Base-by-base conservation (phyloP, 2,888 invertebrate species). In the Noctua pronuba region DNA sequence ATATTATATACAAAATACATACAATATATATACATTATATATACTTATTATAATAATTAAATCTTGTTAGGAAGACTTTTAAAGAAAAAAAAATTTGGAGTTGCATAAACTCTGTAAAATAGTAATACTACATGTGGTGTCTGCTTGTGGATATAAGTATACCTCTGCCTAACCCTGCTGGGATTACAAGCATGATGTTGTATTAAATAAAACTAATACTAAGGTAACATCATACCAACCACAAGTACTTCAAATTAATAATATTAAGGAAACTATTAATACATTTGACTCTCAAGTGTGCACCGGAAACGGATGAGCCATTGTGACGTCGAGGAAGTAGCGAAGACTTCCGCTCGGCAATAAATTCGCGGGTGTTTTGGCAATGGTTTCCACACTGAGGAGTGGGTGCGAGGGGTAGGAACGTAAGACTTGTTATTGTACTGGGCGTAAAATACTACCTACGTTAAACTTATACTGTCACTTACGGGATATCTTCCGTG, bases 241-340 rank as follows among this genome's bases (percentile, higher is more conserved):
- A 35, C 31, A 55, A 75, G 44, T 55, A 80, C 18, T 69, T 60
- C 16, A 71, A 76, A 76, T 73, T 64, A 73, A 79, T 75, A 79
- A 46, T 84, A 77, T 52, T 81, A 77, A 92, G 93, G 94, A 93
- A 94, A 93, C 92, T 92, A 92, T 91, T 93, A 93, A 92, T 95
- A 92, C 89, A 94, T 94, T 92, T 91, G 83, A 89, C 75, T 92
- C 91, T 93, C 94, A 95, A 94, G 95, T 94, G 92, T 93, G 89
- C 90, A 85, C 87, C 91, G 96, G 96, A 96, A 96, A 90, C 95
- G 95, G 95, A 95, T 93, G 91, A 92, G 92, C 95, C 93, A 95
- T 95, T 96, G 95, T 95, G 94, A 95, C 93, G 91, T 88, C 91
- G 91, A 92, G 96, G 96, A 95, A 95, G 94, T 92, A 94, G 94